These are phyloP conservation scores for Cerastis leucographa DNA, from an alignment of 2,888 invertebrate species.

Conservation along the genomic window DNA sequence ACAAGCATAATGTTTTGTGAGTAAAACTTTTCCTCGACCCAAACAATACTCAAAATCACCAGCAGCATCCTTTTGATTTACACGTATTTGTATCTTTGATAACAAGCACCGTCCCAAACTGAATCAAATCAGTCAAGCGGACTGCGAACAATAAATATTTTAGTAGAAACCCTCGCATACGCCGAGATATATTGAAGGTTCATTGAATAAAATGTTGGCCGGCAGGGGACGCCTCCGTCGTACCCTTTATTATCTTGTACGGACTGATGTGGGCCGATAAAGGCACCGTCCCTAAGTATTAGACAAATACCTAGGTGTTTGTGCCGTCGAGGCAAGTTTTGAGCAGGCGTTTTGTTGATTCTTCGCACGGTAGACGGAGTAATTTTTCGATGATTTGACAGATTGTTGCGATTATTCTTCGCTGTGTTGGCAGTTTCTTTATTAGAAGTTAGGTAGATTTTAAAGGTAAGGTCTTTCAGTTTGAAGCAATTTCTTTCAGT, in stretches of 20 bases:
- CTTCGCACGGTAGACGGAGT: conserved; percentile 1
- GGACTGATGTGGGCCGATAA: conserved; percentile 77
- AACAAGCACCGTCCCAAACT: conserved; percentile 58
- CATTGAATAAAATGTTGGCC: conserved; percentile 83
- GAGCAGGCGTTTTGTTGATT: conserved; percentile 47
- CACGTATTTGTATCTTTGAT: conserved; percentile 54
- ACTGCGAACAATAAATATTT: conserved; percentile 69
- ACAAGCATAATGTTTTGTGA: too few relatives aligned
- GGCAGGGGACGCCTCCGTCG: conserved; percentile 67
- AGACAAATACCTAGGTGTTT: conserved; percentile 74
- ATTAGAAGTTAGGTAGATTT: background rate
- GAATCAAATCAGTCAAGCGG: conserved; percentile 65
- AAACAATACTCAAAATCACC: conserved; percentile 24
- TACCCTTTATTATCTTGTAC: conserved; percentile 82
- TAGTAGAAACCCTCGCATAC: conserved; percentile 48
- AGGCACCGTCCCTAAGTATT: conserved; percentile 70
- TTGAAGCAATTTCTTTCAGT: background rate
- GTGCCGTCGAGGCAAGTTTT: conserved; percentile 49
- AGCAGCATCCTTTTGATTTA: conserved; percentile 54
- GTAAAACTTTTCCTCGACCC: background rate
- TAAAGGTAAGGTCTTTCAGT: background rate
- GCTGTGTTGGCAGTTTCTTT: background rate
- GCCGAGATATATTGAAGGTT: conserved; percentile 78
- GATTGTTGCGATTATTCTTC: conserved; percentile 4
- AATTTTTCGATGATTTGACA: conserved; percentile 36